Evolutionary conservation across 2,113 vertebrate genomes (phyloP), one percentile per base, ranked within the genome.

Genomic region (Macrotus californicus): DNA sequence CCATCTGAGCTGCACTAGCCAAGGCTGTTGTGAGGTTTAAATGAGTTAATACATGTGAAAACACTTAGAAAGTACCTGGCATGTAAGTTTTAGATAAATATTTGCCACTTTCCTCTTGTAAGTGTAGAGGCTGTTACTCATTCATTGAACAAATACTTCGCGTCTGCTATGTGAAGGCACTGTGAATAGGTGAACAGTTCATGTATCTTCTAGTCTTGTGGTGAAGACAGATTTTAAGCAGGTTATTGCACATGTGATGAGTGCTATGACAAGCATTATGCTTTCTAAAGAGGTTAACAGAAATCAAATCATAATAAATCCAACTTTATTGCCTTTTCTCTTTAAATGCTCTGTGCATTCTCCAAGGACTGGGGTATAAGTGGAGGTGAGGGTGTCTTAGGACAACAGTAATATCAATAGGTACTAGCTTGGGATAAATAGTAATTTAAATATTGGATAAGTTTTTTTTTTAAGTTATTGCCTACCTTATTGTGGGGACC

Each of bases 201-300:
- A 7, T 39, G 34, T 64, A 26, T 52, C 56, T 76, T 93, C 77
- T 88, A 56, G 39, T 91, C 52, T 94, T 22, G 14, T 41, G 24
- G 29, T 93, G 69, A 95, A 95, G 56, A 34, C 48, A 94, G 66
- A 69, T 75, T 46, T 50, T 95, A 76, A 80, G 76, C 21, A 81
- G 91, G 26, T 73, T 86, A 48, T 67, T 81, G 76, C n/a, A 85
- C 26, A 41, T 26, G 46, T 34, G 11, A 72, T 67, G 12, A 75
- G 11, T 82, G 29, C 67, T 61, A 39, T 43, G 82, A 89, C 64
- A 87, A 87, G 29, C 41, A n/a, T 61, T 73, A 61, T 88, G 66
- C 22, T 66, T 91, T 95, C 67, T 90, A 81, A 80, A 93, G 41
- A 76, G 34, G 81, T 36, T 19, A 87, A 46, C 36, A 81, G 81